Percentiles rank a stretch among this genome's conserved stretches.
phyloP scores from a whole-genome alignment of 2,797 vertebrate species.

The Megaceryle alcyon region DNA sequence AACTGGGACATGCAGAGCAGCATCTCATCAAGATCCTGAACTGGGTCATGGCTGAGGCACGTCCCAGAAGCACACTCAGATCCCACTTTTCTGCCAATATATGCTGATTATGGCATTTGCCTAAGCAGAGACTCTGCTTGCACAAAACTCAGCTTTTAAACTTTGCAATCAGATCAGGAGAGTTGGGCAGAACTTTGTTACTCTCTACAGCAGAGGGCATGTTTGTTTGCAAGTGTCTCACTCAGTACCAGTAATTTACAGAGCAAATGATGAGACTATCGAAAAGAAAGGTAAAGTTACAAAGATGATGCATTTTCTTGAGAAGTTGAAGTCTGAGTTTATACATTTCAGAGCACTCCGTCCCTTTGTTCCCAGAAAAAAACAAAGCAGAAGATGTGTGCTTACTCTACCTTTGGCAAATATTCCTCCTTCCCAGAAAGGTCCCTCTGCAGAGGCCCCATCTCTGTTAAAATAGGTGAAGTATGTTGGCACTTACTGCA shows the following conservation, averaged over 20 bases:
- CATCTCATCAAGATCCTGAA: background rate
- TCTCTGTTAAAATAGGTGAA: conserved; percentile 2
- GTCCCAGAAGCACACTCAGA: background rate
- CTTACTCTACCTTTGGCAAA: background rate
- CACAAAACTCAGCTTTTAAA: background rate
- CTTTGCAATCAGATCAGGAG: background rate
- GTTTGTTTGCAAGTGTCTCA: background rate
- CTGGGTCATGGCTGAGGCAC: background rate
- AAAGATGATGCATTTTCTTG: background rate
- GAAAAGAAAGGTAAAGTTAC: background rate
- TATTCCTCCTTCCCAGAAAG: background rate
- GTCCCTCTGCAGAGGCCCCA: background rate
- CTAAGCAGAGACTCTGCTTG: background rate
- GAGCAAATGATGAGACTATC: background rate
- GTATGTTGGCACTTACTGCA: background rate
- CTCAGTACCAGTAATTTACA: background rate
- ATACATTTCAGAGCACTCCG: background rate
- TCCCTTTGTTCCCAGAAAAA: background rate
- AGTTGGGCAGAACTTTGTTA: background rate
- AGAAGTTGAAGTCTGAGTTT: background rate
- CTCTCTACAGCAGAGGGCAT: background rate
- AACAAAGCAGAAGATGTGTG: background rate
- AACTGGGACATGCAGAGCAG: background rate
- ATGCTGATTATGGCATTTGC: background rate
- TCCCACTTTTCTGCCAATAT: background rate